Percentiles rank a stretch among this genome's conserved stretches.
Evolutionary conservation across 2,797 vertebrate species (phyloP).

Genomic region (Astyanax mexicanus): DNA sequence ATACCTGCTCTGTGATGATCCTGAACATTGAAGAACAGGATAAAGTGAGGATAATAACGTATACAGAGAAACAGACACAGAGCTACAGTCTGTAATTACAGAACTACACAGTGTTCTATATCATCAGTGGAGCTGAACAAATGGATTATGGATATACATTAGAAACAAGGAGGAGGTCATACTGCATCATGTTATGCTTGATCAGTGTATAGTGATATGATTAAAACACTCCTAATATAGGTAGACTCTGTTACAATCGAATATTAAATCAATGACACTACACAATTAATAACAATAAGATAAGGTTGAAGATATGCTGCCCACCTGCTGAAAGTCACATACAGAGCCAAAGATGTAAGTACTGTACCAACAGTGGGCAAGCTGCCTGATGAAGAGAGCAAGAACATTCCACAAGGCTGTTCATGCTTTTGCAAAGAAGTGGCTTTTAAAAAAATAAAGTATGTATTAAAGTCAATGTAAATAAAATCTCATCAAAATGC

Average conservation of each 20-base stretch:
- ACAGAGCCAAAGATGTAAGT: neutral
- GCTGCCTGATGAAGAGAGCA: neutral
- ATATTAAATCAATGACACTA: neutral
- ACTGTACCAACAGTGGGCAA: neutral
- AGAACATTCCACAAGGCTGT: neutral
- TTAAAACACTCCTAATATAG: neutral
- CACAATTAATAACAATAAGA: neutral
- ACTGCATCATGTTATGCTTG: too few relatives aligned
- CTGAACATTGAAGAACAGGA: too few relatives aligned
- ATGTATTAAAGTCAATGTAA: neutral
- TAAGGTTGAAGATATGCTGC: neutral
- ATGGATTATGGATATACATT: too few relatives aligned
- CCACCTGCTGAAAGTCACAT: neutral
- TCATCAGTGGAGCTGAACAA: too few relatives aligned
- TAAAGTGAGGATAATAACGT: too few relatives aligned
- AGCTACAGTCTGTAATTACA: too few relatives aligned
- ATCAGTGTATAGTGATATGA: too few relatives aligned
- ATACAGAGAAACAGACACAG: too few relatives aligned
- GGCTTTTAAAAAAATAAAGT: neutral
- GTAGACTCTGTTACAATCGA: neutral
- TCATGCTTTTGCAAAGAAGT: neutral
- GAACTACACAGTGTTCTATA: too few relatives aligned
- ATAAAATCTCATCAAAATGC: neutral
- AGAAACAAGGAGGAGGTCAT: too few relatives aligned
- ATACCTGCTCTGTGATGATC: too few relatives aligned